Evolutionary conservation across 2,113 vertebrate species (phyloP).

Genomic region (Probosciger aterrimus): DNA sequence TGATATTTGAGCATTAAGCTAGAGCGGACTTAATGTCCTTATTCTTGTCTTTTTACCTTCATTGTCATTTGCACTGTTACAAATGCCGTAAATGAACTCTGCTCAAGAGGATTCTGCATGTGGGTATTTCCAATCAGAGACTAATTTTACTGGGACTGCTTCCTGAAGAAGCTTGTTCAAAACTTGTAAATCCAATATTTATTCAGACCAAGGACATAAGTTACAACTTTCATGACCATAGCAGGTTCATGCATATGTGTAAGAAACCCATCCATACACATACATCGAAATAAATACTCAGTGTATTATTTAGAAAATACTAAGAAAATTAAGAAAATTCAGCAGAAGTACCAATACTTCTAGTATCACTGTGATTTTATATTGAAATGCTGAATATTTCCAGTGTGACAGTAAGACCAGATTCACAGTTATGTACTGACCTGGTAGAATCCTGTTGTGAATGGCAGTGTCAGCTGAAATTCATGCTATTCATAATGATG

Average conservation of each 20-base stretch:
- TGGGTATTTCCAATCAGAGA: neutral
- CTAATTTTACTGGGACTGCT: neutral
- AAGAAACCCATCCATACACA: neutral
- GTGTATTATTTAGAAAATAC: neutral
- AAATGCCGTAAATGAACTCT: neutral
- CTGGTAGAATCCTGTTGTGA: neutral
- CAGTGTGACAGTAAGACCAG: neutral
- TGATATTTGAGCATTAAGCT: neutral
- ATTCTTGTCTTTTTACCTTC: neutral
- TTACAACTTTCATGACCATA: neutral
- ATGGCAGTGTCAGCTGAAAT: constrained; percentile 10
- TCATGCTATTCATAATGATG: neutral
- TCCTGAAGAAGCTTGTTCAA: neutral
- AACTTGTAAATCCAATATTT: neutral
- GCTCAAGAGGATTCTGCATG: neutral
- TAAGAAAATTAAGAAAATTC: neutral
- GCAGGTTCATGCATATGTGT: neutral
- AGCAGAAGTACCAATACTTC: neutral
- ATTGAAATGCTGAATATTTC: neutral
- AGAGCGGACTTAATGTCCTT: neutral
- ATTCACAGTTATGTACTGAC: neutral
- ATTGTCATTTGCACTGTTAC: neutral
- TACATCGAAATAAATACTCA: neutral
- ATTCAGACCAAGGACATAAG: neutral
- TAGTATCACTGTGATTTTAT: neutral